A percentile compares a stretch with the other conserved stretches of the same genome.
These are phyloP conservation scores for Phylloscopus whistleri DNA, from an alignment of 2,113 vertebrate genomes.

Conservation along the genomic window DNA sequence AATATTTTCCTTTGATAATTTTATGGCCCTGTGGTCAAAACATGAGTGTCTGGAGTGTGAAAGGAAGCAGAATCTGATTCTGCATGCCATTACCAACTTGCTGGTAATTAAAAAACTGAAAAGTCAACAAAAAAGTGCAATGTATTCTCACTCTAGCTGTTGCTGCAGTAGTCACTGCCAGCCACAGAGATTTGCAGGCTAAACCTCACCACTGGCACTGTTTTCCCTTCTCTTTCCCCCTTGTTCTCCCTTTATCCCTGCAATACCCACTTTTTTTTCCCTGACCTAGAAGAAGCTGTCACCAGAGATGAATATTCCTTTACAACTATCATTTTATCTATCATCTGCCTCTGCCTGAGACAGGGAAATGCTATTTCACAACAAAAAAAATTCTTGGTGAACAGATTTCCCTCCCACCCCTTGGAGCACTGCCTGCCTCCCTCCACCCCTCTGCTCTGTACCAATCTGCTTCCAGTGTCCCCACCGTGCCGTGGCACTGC, in stretches of 20 bases:
- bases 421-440: not conserved
- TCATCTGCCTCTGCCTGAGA: not conserved
- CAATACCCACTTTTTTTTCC: not conserved
- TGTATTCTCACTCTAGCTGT: slow-evolving; percentile 12
- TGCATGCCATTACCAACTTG: slow-evolving; percentile 56
- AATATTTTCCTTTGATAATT: slow-evolving; percentile 66
- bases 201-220: not conserved
- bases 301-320: not conserved
- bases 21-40: slow-evolving; percentile 60
- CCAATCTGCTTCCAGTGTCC: accelerated
- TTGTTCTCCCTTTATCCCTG: not conserved
- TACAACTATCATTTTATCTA: not conserved
- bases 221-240: not conserved
- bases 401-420: accelerated
- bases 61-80: slow-evolving; percentile 62
- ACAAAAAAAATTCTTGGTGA: not conserved
- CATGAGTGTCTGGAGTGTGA: slow-evolving; percentile 58
- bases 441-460: not conserved
- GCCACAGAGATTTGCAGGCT: not conserved
- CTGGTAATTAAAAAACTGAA: slow-evolving; percentile 54
- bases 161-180: not conserved
- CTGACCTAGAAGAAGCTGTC: not conserved
- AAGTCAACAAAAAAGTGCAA: slow-evolving; percentile 59
- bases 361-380: not conserved
- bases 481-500: accelerated